These are phyloP conservation scores for Cololabis saira DNA, from an alignment of 2,113 vertebrate species.

Conservation along the genomic window DNA sequence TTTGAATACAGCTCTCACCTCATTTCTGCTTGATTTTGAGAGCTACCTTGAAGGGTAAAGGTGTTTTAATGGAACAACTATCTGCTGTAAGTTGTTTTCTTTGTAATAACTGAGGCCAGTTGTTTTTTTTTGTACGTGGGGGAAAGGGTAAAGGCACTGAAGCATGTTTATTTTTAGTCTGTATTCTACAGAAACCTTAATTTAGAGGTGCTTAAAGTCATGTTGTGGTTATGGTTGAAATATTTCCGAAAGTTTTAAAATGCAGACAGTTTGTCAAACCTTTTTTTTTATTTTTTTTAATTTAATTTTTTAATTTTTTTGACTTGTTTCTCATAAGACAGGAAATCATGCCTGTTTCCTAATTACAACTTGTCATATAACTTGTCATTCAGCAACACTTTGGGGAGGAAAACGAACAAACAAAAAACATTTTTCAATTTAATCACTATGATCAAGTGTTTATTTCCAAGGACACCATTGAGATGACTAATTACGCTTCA, in stretches of 20 bases:
- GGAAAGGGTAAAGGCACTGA: not conserved
- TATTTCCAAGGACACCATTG: slow-evolving; percentile 7
- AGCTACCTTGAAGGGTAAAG: slow-evolving; percentile 8
- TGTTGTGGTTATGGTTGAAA: not conserved
- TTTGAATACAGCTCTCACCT: not conserved
- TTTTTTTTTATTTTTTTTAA: too few relatives aligned
- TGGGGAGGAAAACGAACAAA: not conserved
- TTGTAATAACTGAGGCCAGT: not conserved
- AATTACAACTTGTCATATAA: slow-evolving; percentile 4
- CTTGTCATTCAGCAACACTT: not conserved
- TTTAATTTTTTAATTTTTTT: too few relatives aligned
- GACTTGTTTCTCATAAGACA: not conserved
- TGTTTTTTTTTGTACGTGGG: not conserved
- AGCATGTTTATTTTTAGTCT: not conserved
- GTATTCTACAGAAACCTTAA: not conserved
- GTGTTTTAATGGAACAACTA: not conserved
- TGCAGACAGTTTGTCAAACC: not conserved
- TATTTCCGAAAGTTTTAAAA: too few relatives aligned
- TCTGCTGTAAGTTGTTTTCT: slow-evolving; percentile 1
- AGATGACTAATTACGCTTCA: slow-evolving; percentile 19
- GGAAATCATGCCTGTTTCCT: slow-evolving; percentile 3
- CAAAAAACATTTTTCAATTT: slow-evolving; percentile 8
- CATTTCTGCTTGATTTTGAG: not conserved
- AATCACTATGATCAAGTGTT: slow-evolving; percentile 42
- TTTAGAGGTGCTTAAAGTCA: not conserved